These are phyloP conservation scores for Siderastrea siderea DNA, from an alignment of 92 coral and sea anemone species.

Conservation along the genomic window DNA sequence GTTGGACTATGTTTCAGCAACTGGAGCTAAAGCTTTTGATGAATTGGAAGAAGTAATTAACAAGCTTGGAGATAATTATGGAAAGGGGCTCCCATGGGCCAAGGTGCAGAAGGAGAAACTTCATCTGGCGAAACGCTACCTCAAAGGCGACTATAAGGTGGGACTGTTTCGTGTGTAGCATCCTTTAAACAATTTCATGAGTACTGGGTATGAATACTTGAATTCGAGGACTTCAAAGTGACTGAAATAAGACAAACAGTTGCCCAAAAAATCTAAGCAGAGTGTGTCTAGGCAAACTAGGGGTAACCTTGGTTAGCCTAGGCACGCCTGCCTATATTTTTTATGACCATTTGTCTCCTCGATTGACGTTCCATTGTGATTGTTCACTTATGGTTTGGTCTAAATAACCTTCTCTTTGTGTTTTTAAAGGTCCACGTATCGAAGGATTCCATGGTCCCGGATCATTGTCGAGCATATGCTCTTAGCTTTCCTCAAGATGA, in stretches of 20 bases:
- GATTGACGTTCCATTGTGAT: conserved; percentile 2
- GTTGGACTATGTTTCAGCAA: conserved; percentile 12
- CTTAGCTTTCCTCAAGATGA: conserved; percentile 67
- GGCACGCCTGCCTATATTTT: too few species aligned
- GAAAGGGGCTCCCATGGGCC: conserved; percentile 26
- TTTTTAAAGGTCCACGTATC: conserved; percentile 69
- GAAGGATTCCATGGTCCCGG: conserved; percentile 64
- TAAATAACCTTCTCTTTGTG: not conserved
- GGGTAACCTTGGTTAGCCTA: too few species aligned
- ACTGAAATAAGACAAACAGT: not conserved
- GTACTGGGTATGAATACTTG: not conserved
- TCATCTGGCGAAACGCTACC: conserved; percentile 17
- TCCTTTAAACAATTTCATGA: not conserved
- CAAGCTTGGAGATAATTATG: conserved; percentile 25
- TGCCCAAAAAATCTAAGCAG: too few species aligned
- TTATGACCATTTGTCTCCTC: not conserved
- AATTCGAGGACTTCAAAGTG: not conserved
- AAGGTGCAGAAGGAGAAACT: conserved; percentile 25
- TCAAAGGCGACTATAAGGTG: conserved; percentile 18
- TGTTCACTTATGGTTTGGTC: not conserved
- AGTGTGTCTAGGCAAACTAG: too few species aligned
- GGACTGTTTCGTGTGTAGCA: not conserved
- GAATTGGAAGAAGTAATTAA: conserved; percentile 18
- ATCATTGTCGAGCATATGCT: conserved; percentile 74
- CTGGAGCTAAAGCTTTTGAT: conserved; percentile 26